phyloP scores from a whole-genome alignment of 2,797 vertebrate genomes.

The Sarcophilus harrisii region DNA sequence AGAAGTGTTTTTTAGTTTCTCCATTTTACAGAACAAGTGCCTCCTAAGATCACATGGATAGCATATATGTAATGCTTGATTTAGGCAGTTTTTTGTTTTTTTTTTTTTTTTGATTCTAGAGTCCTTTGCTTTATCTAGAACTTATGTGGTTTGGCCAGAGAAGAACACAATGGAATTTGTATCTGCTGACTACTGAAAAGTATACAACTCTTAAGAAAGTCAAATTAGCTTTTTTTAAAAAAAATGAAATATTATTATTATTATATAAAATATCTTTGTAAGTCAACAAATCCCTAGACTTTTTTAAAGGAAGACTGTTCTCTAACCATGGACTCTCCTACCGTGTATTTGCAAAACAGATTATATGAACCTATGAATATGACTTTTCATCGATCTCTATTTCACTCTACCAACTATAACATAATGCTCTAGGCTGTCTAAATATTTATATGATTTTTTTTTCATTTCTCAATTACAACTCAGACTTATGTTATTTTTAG shows the following conservation, averaged over 20 bases:
- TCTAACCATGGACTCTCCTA: too few relatives aligned
- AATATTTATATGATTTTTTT: not conserved
- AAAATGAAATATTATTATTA: not conserved
- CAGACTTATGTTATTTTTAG: not conserved
- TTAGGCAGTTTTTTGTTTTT: too few relatives aligned
- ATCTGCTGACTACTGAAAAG: not conserved
- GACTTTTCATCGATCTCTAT: too few relatives aligned
- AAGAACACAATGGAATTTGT: not conserved
- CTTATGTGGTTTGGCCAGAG: not conserved
- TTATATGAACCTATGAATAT: too few relatives aligned
- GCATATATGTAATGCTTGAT: not conserved
- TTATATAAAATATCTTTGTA: not conserved
- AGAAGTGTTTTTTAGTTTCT: not conserved
- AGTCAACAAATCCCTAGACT: not conserved
- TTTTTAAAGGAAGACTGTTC: not conserved
- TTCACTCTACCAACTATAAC: not conserved
- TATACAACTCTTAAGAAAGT: not conserved
- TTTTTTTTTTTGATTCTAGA: too few relatives aligned
- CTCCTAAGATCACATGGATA: not conserved
- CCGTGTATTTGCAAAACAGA: too few relatives aligned
- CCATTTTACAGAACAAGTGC: not conserved
- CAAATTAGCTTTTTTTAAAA: not conserved
- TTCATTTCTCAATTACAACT: not conserved
- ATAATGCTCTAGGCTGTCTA: not conserved
- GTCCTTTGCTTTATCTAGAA: not conserved